Percentiles rank a stretch among this genome's conserved stretches.
phyloP scores from a whole-genome alignment of 2,888 invertebrate genomes.

The Hydrotaea diabolus region DNA sequence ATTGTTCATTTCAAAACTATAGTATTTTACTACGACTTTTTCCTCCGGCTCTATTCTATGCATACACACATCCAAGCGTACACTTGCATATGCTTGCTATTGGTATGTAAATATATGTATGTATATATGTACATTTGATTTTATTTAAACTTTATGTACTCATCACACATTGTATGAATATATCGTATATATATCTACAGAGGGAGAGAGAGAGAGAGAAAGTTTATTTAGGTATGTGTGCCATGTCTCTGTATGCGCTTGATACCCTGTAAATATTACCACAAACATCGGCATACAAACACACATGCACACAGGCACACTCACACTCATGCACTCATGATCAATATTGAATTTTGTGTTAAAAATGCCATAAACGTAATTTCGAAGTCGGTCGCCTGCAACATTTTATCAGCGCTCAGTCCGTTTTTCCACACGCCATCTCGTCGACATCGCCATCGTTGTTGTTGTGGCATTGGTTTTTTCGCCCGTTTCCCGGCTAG shows the following conservation, averaged over 20 bases:
- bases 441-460: background rate
- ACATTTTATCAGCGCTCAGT: slow-evolving; percentile 13
- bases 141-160: slow-evolving; percentile 39
- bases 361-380: slow-evolving; percentile 47
- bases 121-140: slow-evolving; percentile 37
- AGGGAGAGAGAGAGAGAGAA: too few species aligned
- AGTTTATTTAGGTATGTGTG: slow-evolving; percentile 14
- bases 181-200: background rate
- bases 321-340: background rate
- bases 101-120: slow-evolving; percentile 10
- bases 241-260: slow-evolving; percentile 15
- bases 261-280: slow-evolving; percentile 38
- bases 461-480: slow-evolving; percentile 3
- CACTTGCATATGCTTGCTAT: background rate
- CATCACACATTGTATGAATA: slow-evolving; percentile 8
- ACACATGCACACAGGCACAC: background rate
- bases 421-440: slow-evolving; percentile 2
- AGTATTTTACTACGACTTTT: background rate
- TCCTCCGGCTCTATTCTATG: background rate
- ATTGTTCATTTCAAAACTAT: slow-evolving; percentile 37
- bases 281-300: slow-evolving; percentile 12
- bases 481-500: background rate
- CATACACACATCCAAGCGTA: background rate
- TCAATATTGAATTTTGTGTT: slow-evolving; percentile 52
- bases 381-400: slow-evolving; percentile 34